Evolutionary conservation across 2,113 vertebrate species (phyloP).

Genomic region (Brachionichthys hirsutus): DNA sequence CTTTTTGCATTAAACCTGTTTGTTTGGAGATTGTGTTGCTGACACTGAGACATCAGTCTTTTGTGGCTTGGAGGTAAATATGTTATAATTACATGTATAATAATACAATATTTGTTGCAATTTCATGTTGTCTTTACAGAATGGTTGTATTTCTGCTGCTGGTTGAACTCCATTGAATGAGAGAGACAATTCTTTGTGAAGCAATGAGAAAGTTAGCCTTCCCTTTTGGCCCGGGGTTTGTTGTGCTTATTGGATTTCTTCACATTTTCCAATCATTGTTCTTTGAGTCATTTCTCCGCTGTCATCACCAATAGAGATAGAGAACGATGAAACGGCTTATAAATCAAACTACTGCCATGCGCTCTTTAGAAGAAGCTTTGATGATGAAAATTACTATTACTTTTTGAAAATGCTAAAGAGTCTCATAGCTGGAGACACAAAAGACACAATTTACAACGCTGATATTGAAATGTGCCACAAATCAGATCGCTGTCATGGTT

Average conservation of each 20-base stretch:
- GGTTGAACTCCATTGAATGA: neutral
- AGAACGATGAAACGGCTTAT: conserved; percentile 37
- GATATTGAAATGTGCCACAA: conserved; percentile 17
- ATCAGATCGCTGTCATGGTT: conserved; percentile 5
- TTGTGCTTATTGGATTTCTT: conserved; percentile 3
- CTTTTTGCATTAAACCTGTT: neutral
- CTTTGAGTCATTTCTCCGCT: conserved; percentile 27
- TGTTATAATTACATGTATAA: conserved; percentile 1
- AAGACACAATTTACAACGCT: conserved; percentile 29
- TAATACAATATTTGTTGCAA: conserved; percentile 4
- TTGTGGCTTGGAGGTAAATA: neutral
- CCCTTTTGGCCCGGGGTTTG: neutral
- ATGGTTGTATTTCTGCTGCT: conserved; percentile 3
- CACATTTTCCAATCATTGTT: conserved; percentile 8
- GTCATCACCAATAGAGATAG: conserved; percentile 41
- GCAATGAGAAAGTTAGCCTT: neutral
- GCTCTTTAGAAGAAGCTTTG: conserved; percentile 55
- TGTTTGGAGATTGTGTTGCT: conserved; percentile 1
- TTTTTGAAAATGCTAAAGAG: conserved; percentile 49
- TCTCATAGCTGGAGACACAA: conserved; percentile 21
- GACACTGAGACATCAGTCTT: neutral
- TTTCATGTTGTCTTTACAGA: neutral
- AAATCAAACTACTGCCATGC: conserved; percentile 32
- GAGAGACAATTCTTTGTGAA: neutral
- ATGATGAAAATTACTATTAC: conserved; percentile 67